Percentiles rank a stretch among this genome's conserved stretches.
Conservation (phyloP, 30 jellyfish, hydroid and myxozoan genomes). For the Pelagia noctiluca region DNA sequence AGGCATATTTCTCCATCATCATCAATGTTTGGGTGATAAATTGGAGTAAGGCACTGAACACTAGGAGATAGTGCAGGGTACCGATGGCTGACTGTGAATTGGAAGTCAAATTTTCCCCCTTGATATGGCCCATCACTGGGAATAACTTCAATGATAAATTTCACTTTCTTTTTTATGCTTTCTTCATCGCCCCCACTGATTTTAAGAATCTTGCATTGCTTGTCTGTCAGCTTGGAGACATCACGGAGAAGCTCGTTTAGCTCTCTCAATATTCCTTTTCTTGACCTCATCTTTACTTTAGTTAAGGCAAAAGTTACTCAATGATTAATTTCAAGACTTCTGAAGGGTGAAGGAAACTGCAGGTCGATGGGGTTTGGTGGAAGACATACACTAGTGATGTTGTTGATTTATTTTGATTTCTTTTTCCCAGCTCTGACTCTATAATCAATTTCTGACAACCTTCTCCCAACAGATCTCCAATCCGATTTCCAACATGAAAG, state of each 20-base stretch:
- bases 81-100: conserved; percentile 59
- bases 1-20: conserved; percentile 93
- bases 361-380: too few species aligned
- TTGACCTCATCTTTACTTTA: conserved; percentile 51
- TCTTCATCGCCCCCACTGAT: conserved; percentile 8
- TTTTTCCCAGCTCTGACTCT: too few species aligned
- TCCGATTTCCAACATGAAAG: too few species aligned
- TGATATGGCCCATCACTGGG: conserved; percentile 88
- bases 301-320: too few species aligned
- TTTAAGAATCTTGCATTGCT: conserved; percentile 48
- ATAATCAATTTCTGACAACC: too few species aligned
- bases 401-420: too few species aligned
- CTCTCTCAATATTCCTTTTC: conserved; percentile 28
- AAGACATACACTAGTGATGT: too few species aligned
- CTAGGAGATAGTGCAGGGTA: conserved; percentile 83
- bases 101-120: conserved; percentile 77
- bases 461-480: too few species aligned
- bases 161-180: background rate
- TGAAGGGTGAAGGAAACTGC: too few species aligned
- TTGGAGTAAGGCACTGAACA: conserved; percentile 67
- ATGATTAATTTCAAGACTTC: too few species aligned
- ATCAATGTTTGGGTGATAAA: conserved; percentile 96
- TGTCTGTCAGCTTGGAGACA: conserved; percentile 30
- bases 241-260: conserved; percentile 49
- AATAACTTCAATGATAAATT: conserved; percentile 48